Percentiles rank a stretch among this genome's conserved stretches.
Evolutionary conservation across 2,888 invertebrate species (phyloP).

Genomic region (Eulithis prunata): DNA sequence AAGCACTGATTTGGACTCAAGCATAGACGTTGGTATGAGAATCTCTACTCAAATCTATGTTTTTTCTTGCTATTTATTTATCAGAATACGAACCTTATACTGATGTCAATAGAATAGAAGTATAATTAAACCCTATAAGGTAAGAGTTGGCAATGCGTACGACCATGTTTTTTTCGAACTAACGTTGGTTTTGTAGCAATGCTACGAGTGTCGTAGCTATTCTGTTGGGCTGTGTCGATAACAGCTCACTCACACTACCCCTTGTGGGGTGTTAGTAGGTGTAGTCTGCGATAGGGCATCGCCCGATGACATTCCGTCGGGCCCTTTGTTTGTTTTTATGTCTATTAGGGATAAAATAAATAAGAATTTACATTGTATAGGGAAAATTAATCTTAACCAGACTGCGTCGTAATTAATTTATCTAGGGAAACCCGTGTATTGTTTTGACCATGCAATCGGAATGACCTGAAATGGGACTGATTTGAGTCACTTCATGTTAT

Average conservation of each 20-base stretch:
- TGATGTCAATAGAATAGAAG: no score
- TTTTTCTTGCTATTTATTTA: no score
- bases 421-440: neutral
- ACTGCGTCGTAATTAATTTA: neutral
- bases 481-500: no score
- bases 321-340: neutral
- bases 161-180: no score
- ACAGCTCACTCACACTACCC: slow-evolving; percentile 18
- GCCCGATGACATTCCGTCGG: slow-evolving; percentile 12
- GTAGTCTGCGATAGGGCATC: slow-evolving; percentile 12
- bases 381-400: neutral
- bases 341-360: slow-evolving; percentile 1
- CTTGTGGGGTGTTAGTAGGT: neutral
- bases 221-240: slow-evolving; percentile 4
- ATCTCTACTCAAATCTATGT: no score
- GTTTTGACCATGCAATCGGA: slow-evolving; percentile 1
- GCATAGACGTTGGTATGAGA: no score
- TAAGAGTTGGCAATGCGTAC: no score
- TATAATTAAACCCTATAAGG: no score
- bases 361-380: neutral
- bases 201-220: neutral
- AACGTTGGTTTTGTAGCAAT: no score
- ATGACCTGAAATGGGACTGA: neutral
- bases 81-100: no score
- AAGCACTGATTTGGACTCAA: no score